A percentile compares a stretch with the other conserved stretches of the same genome.
phyloP scores from a whole-genome alignment of 2,797 vertebrate species.

The Saxicola maurus region DNA sequence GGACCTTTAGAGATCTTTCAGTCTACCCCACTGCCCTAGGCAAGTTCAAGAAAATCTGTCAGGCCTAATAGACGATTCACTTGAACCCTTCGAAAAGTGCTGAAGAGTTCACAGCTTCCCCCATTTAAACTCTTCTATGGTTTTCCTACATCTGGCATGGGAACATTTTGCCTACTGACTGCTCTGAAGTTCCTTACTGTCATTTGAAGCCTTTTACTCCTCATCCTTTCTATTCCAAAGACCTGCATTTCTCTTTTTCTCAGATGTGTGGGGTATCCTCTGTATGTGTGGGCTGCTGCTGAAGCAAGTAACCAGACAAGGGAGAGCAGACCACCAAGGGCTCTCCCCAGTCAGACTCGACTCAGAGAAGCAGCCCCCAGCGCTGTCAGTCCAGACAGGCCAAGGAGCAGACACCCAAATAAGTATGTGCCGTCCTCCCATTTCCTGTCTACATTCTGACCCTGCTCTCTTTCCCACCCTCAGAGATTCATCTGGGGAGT shows the following conservation, averaged over 20 bases:
- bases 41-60: neutral
- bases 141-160: neutral
- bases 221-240: neutral
- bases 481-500: slow-evolving; percentile 4
- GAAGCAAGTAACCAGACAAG: neutral
- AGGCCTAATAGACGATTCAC: neutral
- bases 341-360: neutral
- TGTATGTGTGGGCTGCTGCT: neutral
- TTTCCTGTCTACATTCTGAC: slow-evolving; percentile 40
- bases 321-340: slow-evolving; percentile 23
- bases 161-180: neutral
- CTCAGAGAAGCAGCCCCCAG: neutral
- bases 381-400: slow-evolving; percentile 20
- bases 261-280: neutral
- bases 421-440: neutral
- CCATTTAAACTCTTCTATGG: neutral
- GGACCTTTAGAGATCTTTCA: neutral
- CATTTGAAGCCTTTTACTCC: neutral
- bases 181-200: neutral
- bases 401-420: slow-evolving; percentile 29
- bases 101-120: neutral
- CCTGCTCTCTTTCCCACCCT: slow-evolving; percentile 44
- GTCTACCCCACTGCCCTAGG: neutral
- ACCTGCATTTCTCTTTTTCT: neutral
- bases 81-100: neutral